A percentile compares a stretch with the other conserved stretches of the same genome.
phyloP scores from a whole-genome alignment of 2,113 vertebrate species.

The Lophius piscatorius region DNA sequence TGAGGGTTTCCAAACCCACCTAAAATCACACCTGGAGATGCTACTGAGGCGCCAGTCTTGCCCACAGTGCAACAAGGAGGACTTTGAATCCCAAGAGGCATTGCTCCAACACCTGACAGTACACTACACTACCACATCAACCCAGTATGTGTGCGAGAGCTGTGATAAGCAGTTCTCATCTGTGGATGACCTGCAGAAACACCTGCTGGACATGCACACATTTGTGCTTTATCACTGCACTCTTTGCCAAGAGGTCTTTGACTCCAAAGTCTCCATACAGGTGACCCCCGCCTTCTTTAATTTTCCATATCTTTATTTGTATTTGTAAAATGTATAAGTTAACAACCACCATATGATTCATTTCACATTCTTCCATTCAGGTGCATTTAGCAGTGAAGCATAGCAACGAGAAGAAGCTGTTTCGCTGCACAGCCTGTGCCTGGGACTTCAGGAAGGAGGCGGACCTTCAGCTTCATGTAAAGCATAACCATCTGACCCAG shows the following conservation, averaged over 20 bases:
- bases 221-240: slow-evolving; percentile 98
- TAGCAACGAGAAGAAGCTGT: slow-evolving; percentile 97
- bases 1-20: slow-evolving; percentile 95
- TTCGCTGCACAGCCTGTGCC: slow-evolving; percentile 94
- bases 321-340: neutral
- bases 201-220: slow-evolving; percentile 98
- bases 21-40: slow-evolving; percentile 94
- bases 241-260: slow-evolving; percentile 97
- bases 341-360: neutral
- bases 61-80: slow-evolving; percentile 98
- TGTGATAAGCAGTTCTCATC: slow-evolving; percentile 99
- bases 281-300: slow-evolving; percentile 37
- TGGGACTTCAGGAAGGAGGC: slow-evolving; percentile 98
- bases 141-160: slow-evolving; percentile 98
- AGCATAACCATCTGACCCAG: slow-evolving; percentile 96
- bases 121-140: slow-evolving; percentile 97
- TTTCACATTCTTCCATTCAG: slow-evolving; percentile 68
- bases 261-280: slow-evolving; percentile 95
- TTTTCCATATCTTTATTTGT: too few species aligned
- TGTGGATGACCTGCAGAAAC: slow-evolving; percentile 97
- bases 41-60: slow-evolving; percentile 92
- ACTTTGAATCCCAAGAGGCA: slow-evolving; percentile 93
- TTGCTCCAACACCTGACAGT: slow-evolving; percentile 95
- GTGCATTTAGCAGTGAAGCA: slow-evolving; percentile 98
- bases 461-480: slow-evolving; percentile 95